Evolutionary conservation across 2,797 vertebrate genomes (phyloP), one percentile per base, ranked within the genome.

Genomic region (Onychomys leucogaster): DNA sequence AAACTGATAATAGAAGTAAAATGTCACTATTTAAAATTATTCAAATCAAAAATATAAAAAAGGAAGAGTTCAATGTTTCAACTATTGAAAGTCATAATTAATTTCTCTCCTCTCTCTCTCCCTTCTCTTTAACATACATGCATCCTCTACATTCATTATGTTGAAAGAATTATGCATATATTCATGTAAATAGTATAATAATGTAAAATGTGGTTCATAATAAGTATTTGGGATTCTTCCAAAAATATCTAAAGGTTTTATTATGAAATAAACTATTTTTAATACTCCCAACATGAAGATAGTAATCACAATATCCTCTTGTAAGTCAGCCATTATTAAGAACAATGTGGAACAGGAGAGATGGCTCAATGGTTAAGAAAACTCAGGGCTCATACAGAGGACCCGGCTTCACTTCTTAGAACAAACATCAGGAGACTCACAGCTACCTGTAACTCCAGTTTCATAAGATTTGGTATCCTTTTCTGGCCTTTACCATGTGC

Each of bases 251-350:
- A 67, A 37, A 92, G 1, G 8, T 8, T 92, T 96, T 82, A 89
- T 92, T 84, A 69, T 49, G 63, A 93, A 63, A 65, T 57, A 80
- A 93, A 78, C 34, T 43, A 78, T 82, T 89, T 89, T 94, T 86
- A 91, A 55, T 37, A 95, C 71, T 91, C 13, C 89, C 41, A 86
- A 34, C 27, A 75, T 49, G 10, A 95, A 91, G 14, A 76, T 2
- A 83, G 17, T 19, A 94, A 81, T 91, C 25, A 85, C 0, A 5
- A 52, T 91, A 75, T 67, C 25, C 32, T 91, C 37, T 34, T 11
- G 41, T 91, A 52, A 82, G 32, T 81, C 57, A 97, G 55, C n/a
- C 19, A 78, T 41, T 87, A 71, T n/a, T 92, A 32, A 25, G 16
- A 92, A 89, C 34, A 83, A 95, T 49, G 6, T 34, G 6, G 27